phyloP scores from a whole-genome alignment of 2,113 vertebrate genomes.

The Oxyruncus cristatus region DNA sequence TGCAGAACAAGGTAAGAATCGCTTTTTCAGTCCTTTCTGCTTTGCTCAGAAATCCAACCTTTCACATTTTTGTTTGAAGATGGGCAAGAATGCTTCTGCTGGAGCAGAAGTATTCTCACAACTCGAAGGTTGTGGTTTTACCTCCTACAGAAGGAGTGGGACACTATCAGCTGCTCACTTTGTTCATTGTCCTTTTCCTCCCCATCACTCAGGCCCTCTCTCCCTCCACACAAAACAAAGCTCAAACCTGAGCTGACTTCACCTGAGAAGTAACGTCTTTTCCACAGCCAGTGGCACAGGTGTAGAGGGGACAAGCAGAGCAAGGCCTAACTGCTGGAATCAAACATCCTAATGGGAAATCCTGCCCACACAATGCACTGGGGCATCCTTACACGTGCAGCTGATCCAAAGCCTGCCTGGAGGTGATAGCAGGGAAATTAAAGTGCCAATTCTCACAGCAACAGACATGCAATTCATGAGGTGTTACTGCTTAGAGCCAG shows the following conservation, averaged over 20 bases:
- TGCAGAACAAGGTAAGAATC: rapidly evolving
- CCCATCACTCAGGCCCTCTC: background rate
- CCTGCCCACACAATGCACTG: background rate
- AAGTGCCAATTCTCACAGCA: background rate
- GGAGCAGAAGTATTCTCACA: background rate
- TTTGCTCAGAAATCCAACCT: background rate
- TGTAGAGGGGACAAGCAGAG: background rate
- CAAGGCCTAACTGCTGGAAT: background rate
- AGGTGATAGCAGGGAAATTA: background rate
- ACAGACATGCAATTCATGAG: background rate
- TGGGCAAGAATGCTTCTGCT: background rate
- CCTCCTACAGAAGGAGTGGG: background rate
- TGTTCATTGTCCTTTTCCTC: background rate
- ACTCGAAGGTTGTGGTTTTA: rapidly evolving
- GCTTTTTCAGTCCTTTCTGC: background rate
- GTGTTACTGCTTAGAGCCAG: background rate
- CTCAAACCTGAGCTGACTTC: background rate
- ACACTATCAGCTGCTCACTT: background rate
- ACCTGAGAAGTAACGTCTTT: background rate
- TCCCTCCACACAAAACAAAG: background rate
- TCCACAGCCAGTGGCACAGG: background rate
- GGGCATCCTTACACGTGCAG: background rate
- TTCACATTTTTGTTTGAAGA: background rate
- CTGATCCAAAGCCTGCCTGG: background rate
- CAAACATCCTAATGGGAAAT: background rate